Percentiles rank a stretch among this genome's conserved stretches.
Conservation (phyloP, 64 coral and sea anemone species). For the Pocillopora damicornis region DNA sequence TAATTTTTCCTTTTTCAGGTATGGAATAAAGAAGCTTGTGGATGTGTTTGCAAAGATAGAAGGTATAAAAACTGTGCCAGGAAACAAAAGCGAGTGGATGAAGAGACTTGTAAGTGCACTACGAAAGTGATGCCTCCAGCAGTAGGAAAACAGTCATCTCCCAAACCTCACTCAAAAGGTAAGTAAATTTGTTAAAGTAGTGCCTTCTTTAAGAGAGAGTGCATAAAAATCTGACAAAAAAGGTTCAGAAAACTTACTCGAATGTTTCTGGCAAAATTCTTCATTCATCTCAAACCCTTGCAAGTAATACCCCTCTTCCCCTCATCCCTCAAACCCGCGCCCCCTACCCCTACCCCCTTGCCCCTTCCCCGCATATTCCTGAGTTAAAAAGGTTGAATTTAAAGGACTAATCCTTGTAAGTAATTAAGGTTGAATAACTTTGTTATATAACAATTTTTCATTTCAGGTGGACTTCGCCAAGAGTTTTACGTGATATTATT, state of each 20-base stretch:
- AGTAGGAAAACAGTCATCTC: background rate
- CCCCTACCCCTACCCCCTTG: too few relatives aligned
- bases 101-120: constrained; percentile 22
- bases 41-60: constrained; percentile 30
- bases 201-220: too few relatives aligned
- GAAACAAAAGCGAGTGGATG: background rate
- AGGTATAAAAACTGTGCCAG: background rate
- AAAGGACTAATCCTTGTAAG: too few relatives aligned
- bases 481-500: constrained; percentile 32
- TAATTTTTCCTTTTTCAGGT: constrained; percentile 10
- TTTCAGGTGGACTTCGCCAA: constrained; percentile 13
- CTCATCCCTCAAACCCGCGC: too few relatives aligned
- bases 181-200: background rate
- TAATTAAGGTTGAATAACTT: too few relatives aligned
- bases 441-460: background rate
- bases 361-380: too few relatives aligned
- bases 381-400: too few relatives aligned
- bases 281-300: too few relatives aligned
- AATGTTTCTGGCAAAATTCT: too few relatives aligned
- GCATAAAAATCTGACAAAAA: too few relatives aligned
- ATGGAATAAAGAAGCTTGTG: constrained; percentile 55
- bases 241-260: too few relatives aligned
- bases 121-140: background rate
- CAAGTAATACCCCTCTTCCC: too few relatives aligned
- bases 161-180: constrained; percentile 13